Conservation (phyloP, 2,797 vertebrate species). For the Capromys pilorides region DNA sequence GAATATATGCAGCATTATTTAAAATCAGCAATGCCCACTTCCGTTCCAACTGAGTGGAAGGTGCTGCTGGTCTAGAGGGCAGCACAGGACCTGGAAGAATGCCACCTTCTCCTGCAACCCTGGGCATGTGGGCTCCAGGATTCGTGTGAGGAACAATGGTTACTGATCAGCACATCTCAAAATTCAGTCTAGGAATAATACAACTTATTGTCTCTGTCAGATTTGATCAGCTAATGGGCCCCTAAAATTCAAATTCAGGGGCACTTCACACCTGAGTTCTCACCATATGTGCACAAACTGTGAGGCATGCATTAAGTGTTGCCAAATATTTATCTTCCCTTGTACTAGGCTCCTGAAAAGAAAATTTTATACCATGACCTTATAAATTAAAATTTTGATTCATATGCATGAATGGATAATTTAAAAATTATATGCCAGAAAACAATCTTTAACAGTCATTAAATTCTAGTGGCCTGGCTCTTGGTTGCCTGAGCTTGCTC, state of each 20-base stretch:
- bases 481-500: neutral
- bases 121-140: neutral
- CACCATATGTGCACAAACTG: neutral
- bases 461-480: neutral
- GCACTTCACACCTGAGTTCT: neutral
- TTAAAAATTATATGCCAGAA: conserved; percentile 22
- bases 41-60: neutral
- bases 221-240: neutral
- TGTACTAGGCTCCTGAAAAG: conserved; percentile 14
- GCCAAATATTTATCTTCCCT: neutral
- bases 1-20: conserved; percentile 19
- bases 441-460: neutral
- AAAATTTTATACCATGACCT: neutral
- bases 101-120: accelerated
- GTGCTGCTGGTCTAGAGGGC: neutral
- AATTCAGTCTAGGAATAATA: neutral
- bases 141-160: neutral
- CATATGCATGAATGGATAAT: neutral
- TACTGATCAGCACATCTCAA: neutral
- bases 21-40: conserved; percentile 42
- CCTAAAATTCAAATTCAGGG: neutral
- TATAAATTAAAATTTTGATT: conserved; percentile 35
- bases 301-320: neutral
- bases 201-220: neutral
- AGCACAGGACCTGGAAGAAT: too few relatives aligned